Evolutionary conservation across 2,797 vertebrate genomes (phyloP).

Genomic region (Cuculus canorus): DNA sequence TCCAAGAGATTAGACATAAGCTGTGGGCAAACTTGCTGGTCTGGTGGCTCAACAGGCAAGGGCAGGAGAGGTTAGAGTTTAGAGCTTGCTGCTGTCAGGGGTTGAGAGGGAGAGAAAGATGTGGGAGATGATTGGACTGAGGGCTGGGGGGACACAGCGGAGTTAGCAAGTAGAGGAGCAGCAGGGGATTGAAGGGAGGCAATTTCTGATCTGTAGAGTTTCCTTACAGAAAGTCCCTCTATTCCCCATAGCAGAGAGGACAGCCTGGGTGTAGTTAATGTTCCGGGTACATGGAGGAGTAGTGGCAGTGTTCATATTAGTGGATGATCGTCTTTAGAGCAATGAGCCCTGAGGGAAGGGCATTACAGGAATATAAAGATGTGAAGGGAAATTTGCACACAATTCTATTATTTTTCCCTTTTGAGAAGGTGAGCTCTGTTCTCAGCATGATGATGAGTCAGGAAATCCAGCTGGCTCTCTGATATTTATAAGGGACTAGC

Average conservation of each 20-base stretch:
- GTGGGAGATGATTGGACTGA: background rate
- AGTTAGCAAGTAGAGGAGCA: background rate
- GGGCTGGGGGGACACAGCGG: background rate
- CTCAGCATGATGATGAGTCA: slow-evolving; percentile 46
- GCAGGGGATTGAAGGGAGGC: slow-evolving; percentile 14
- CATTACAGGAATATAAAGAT: slow-evolving; percentile 66
- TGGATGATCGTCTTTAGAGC: slow-evolving; percentile 66
- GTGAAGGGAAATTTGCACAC: slow-evolving; percentile 51
- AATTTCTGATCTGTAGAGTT: slow-evolving; percentile 25
- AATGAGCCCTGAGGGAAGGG: slow-evolving; percentile 69
- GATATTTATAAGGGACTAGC: slow-evolving; percentile 69
- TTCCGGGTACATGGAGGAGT: background rate
- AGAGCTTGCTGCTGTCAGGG: background rate
- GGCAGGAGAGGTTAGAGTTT: slow-evolving; percentile 62
- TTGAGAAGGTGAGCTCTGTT: slow-evolving; percentile 63
- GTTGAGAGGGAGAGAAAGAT: background rate
- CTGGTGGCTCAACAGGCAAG: slow-evolving; percentile 73
- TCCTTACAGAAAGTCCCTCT: background rate
- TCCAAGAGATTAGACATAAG: slow-evolving; percentile 94
- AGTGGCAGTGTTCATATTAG: slow-evolving; percentile 28
- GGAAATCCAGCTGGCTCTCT: slow-evolving; percentile 63
- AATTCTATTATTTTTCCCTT: slow-evolving; percentile 65
- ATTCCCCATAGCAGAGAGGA: slow-evolving; percentile 42
- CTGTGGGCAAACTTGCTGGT: slow-evolving; percentile 92
- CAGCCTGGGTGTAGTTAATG: background rate